These are phyloP conservation scores for Alectura lathami DNA, from an alignment of 2,113 vertebrate genomes.

Conservation along the genomic window DNA sequence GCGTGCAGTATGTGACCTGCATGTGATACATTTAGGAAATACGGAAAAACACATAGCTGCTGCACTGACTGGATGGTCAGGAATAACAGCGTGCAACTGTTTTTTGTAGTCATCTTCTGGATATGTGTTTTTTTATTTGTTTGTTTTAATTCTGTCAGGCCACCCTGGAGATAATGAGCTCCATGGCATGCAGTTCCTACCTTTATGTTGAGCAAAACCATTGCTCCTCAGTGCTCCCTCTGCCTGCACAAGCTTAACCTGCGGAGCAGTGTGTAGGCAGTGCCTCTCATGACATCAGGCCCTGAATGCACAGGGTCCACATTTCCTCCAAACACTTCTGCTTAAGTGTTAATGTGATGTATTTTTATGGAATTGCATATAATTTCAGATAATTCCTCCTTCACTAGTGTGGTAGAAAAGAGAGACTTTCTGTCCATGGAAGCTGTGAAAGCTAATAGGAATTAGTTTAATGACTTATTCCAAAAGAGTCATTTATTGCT, in stretches of 20 bases:
- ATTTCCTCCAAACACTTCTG: neutral
- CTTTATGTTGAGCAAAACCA: neutral
- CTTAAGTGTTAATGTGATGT: neutral
- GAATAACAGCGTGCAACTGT: neutral
- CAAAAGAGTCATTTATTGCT: neutral
- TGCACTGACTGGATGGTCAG: neutral
- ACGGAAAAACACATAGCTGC: neutral
- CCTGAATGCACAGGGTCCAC: neutral
- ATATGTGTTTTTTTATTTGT: neutral
- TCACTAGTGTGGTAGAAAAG: neutral
- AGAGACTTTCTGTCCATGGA: neutral
- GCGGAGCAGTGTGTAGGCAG: neutral
- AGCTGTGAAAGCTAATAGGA: neutral
- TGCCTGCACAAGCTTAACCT: neutral
- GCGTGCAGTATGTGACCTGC: neutral
- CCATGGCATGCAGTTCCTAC: neutral
- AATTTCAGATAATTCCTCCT: neutral
- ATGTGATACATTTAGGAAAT: constrained; percentile 6
- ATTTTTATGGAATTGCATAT: neutral
- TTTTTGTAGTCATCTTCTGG: neutral
- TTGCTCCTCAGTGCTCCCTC: neutral
- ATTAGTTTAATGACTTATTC: neutral
- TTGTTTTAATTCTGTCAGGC: neutral
- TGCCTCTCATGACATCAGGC: neutral
- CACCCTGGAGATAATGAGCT: neutral